phyloP scores from a whole-genome alignment of 1,140 invertebrate species.

The Drosophila grimshawi region DNA sequence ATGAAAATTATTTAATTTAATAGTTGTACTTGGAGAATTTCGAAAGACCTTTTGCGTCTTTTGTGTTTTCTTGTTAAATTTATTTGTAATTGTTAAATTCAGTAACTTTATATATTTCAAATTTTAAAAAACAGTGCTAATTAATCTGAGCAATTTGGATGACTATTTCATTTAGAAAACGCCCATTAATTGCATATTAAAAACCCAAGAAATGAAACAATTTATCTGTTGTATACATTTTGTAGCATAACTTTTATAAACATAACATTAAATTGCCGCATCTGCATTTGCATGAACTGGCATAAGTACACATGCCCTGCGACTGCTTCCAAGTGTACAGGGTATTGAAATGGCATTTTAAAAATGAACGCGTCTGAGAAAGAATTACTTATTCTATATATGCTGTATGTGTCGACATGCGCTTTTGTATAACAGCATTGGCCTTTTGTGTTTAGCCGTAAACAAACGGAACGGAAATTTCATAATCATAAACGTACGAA shows the following conservation, averaged over 20 bases:
- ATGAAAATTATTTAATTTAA: too few species aligned
- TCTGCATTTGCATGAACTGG: too few species aligned
- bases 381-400: conserved; percentile 39
- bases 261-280: too few species aligned
- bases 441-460: conserved; percentile 45
- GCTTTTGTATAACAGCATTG: conserved; percentile 52
- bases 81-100: too few species aligned
- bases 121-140: too few species aligned
- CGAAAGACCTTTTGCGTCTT: too few species aligned
- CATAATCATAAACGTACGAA: conserved; percentile 64
- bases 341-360: conserved; percentile 36
- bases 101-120: too few species aligned
- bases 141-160: too few species aligned
- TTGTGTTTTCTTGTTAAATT: too few species aligned
- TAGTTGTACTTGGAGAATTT: too few species aligned
- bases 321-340: neutral
- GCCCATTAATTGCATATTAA: neutral
- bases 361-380: conserved; percentile 27
- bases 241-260: too few species aligned
- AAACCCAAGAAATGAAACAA: neutral
- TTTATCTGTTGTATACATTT: neutral
- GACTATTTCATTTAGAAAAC: neutral
- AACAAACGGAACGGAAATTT: conserved; percentile 69
- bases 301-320: neutral
- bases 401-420: conserved; percentile 39